Evolutionary conservation across 2,888 invertebrate species (phyloP).

Genomic region (Panopea generosa): DNA sequence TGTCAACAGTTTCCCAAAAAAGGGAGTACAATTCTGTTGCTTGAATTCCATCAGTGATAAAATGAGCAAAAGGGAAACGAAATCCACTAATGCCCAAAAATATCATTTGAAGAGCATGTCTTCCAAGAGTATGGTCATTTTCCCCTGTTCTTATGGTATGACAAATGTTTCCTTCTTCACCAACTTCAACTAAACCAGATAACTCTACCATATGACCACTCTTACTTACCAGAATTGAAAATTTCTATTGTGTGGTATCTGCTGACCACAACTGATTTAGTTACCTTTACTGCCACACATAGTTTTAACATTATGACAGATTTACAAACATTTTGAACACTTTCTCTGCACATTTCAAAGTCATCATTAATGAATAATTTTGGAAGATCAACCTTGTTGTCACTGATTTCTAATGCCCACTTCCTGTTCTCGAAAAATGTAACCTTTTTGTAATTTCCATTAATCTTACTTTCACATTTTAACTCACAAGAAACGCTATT

Average conservation of each 20-base stretch:
- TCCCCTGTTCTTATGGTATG: constrained; percentile 29
- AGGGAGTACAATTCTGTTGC: constrained; percentile 35
- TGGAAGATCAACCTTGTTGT: constrained; percentile 17
- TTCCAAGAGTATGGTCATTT: constrained; percentile 32
- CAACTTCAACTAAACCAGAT: constrained; percentile 45
- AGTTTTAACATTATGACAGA: constrained; percentile 15
- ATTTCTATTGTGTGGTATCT: constrained; percentile 34
- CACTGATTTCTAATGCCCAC: constrained; percentile 16
- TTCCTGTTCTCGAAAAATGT: constrained; percentile 2
- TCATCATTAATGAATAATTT: constrained; percentile 9
- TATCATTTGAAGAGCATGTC: constrained; percentile 46
- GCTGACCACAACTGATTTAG: constrained; percentile 30
- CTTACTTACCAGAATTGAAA: constrained; percentile 47
- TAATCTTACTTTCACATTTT: background rate
- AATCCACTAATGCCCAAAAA: constrained; percentile 58
- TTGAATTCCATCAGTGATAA: constrained; percentile 44
- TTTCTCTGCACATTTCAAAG: constrained; percentile 15
- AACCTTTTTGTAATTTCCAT: constrained; percentile 23
- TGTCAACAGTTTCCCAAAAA: constrained; percentile 44
- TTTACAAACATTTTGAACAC: constrained; percentile 27
- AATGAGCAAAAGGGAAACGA: constrained; percentile 51
- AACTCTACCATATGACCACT: constrained; percentile 51
- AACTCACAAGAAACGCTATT: constrained; percentile 12
- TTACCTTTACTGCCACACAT: constrained; percentile 33
- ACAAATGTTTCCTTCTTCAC: constrained; percentile 47